Base-by-base conservation (phyloP, 2,797 vertebrate species). In the Danio albolineatus region DNA sequence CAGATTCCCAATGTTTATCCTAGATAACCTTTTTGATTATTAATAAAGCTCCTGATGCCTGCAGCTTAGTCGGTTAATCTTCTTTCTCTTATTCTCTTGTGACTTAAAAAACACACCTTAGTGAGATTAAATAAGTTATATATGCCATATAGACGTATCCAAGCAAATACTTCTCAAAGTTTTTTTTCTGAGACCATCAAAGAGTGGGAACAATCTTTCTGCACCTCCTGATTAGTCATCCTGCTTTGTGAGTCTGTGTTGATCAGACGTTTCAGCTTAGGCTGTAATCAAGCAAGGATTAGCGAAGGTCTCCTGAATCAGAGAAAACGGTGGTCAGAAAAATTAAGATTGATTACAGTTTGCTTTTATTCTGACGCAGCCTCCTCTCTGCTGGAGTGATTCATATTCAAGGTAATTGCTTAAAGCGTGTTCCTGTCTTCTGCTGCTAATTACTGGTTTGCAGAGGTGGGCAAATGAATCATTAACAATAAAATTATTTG, bases 361-460 rank as follows among this genome's bases (percentile, higher is more conserved):
- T 57, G 78, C 64, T 81, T 59, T 78, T 60, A 53, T 70, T 77
- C 80, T 73, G 44, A 57, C 7, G 2, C n/a, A 17, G 65, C 41
- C 73, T 73, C 28, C 43, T 43, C 44, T 36, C 6, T 17, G 53
- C 71, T 79, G 81, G 46, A 76, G 71, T 67, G 93, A 93, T 90
- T 91, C 84, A 94, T 95, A 94, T 94, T 94, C 92, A 83, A 88
- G 89, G 86, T 92, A 92, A 95, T 95, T 94, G 91, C 85, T 88
- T 81, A 41, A 85, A 81, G 85, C 83, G 82, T 88, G 89, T 92
- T 89, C 85, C 84, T 86, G 75, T 62, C 79, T 91, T 80, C 70
- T 76, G 57, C 51, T 44, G 28, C 66, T 72, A 81, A 81, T 73
- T 76, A 75, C 81, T 73, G 76, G 70, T 85, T 81, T 67, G 48